These are phyloP conservation scores for Platycercus adscitus DNA, from an alignment of 2,113 vertebrate species.

Conservation along the genomic window DNA sequence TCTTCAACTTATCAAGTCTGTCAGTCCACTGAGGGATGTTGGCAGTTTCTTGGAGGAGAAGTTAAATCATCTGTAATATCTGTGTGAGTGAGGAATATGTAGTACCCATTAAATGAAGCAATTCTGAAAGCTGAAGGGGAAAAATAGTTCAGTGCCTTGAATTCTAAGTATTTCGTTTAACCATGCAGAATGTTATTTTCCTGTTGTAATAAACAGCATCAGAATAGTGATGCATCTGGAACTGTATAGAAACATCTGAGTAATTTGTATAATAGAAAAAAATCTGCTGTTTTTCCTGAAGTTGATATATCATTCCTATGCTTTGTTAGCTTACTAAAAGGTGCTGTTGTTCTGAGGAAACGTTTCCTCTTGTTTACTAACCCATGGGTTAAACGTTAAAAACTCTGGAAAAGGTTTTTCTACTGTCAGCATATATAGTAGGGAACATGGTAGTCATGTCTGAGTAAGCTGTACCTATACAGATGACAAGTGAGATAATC, in stretches of 20 bases:
- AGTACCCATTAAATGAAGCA: neutral
- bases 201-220: neutral
- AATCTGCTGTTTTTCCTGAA: neutral
- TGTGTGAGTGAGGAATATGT: neutral
- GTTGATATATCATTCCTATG: neutral
- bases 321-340: neutral
- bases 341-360: neutral
- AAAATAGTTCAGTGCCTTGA: neutral
- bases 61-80: neutral
- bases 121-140: neutral
- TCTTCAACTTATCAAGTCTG: neutral
- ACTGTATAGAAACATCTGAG: neutral
- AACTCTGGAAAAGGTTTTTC: neutral
- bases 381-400: neutral
- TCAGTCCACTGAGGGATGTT: neutral
- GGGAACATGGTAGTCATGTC: rapidly evolving
- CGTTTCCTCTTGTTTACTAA: neutral
- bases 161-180: constrained; percentile 3
- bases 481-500: neutral
- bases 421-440: neutral
- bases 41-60: neutral
- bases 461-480: neutral
- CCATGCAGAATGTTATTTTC: neutral
- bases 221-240: rapidly evolving
- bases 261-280: neutral